Base-by-base conservation (phyloP, 2,113 vertebrate genomes). In the Chaetorhynchus papuensis region DNA sequence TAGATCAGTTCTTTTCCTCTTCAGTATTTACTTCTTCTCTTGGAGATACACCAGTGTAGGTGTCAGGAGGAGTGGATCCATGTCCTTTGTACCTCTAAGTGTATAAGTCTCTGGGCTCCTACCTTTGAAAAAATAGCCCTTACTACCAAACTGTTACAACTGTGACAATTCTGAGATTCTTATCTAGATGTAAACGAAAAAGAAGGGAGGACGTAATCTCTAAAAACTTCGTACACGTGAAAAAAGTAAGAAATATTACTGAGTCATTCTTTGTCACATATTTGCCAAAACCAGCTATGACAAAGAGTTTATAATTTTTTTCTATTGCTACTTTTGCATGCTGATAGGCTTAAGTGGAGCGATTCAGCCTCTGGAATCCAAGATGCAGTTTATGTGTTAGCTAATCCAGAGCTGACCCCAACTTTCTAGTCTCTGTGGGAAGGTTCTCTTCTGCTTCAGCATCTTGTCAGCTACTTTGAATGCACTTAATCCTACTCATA, bases 391-490 rank as follows among this genome's bases (percentile, higher is more conserved):
- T 81, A 2, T 89, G 19, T 72, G 78, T 82, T 78, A 85, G 61
- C 70, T 95, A 79, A 93, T 89, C 57, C 50, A 57, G 20, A 13
- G 35, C 45, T 95, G 84, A 88, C 84, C 89, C 78, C n/a, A 83
- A 10, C 54, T 94, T 96, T 95, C 78, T 54, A 21, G 50, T 80
- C 82, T 91, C 78, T 90, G 59, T 11, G 22, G 79, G 66, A 82
- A 89, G 45, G 57, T 85, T 74, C 70, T 69, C 39, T 65, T 93
- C 85, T 80, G 57, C 59, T 80, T 80, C 78, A 93, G 50, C 52
- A 63, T 94, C 66, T 80, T 88, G 87, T 96, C 75, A 83, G 56
- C 66, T 93, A 52, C 79, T 87, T 83, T 63, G 63, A 83, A 57
- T 88, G 45, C n/a, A 68, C 54, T 83, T 87, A 95, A 91, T 83